Evolutionary conservation across 2,797 vertebrate species (phyloP), one percentile per base, ranked within the genome.

Genomic region (Tolypeutes matacus): DNA sequence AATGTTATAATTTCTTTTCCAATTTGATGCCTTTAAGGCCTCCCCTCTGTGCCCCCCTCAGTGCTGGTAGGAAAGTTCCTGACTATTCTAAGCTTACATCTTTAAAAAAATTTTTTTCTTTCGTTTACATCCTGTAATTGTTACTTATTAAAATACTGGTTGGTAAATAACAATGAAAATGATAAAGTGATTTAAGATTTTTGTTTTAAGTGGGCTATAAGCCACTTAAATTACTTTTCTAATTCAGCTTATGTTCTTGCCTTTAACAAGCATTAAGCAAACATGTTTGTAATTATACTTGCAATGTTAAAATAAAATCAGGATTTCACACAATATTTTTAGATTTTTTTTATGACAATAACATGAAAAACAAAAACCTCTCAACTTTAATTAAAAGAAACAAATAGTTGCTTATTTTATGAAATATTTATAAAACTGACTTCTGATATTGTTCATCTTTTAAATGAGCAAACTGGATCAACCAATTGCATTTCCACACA

Each of bases 341-440:
- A 65, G 53, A 86, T 39, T 93, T 70, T 85, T 89, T 86, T 82
- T 87, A 91, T 31, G 93, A 89, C 87, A 78, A 51, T 67, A 95
- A 83, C 70, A 85, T 17, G 60, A 89, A 78, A 91, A 94, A 89
- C 21, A 69, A 13, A 95, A 95, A 73, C 23, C 7, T 85, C 83
- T 91, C 36, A 81, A 62, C 80, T 90, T 94, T 82, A 87, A 75
- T 36, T 77, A 51, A 93, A 72, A 91, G 15, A 87, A 88, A 82
- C 23, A 67, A 93, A 83, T 72, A 58, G 5, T 27, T 94, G 56
- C 49, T 49, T 91, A 83, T 49, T 86, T 96, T 89, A 72, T 14
- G 75, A 72, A 80, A 73, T 14, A 82, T 46, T 93, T 73, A 62
- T 65, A 29, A 49, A 77, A 53, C 27, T 95, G 29, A 93, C 31